phyloP scores from a whole-genome alignment of 1,140 invertebrate species.

The Lepidurus apus region DNA sequence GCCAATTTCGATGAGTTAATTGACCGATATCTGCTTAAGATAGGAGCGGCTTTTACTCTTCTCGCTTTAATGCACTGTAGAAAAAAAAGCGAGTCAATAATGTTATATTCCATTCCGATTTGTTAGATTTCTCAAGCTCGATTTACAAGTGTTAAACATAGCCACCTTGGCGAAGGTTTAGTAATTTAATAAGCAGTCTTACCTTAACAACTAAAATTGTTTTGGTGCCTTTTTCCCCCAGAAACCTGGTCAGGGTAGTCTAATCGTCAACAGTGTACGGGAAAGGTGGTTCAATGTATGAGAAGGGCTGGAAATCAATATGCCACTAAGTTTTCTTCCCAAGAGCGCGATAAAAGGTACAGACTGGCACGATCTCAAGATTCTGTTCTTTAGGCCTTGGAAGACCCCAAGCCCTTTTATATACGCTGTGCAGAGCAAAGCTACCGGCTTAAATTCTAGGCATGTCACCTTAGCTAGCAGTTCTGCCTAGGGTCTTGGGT shows the following conservation, averaged over 20 bases:
- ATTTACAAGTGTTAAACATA: too few relatives aligned
- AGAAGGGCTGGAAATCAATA: neutral
- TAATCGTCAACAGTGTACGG: too few relatives aligned
- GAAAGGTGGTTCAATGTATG: neutral
- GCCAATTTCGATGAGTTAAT: neutral
- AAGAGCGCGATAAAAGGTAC: neutral
- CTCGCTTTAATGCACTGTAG: too few relatives aligned
- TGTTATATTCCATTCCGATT: too few relatives aligned
- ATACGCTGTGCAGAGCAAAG: neutral
- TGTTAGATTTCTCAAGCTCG: too few relatives aligned
- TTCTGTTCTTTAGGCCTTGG: neutral
- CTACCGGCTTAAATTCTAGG: conserved; percentile 14
- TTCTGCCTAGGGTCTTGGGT: conserved; percentile 13
- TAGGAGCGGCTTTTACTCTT: too few relatives aligned
- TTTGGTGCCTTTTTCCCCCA: too few relatives aligned
- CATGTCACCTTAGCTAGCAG: neutral
- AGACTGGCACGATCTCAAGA: neutral
- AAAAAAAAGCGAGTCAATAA: too few relatives aligned
- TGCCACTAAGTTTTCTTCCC: neutral
- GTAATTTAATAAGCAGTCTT: too few relatives aligned
- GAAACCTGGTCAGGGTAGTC: too few relatives aligned
- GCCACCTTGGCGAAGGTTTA: too few relatives aligned
- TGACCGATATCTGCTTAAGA: neutral
- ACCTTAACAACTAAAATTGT: too few relatives aligned
- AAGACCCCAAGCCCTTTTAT: neutral